phyloP scores from a whole-genome alignment of 2,888 invertebrate genomes.

The Zonitis immaculata region DNA sequence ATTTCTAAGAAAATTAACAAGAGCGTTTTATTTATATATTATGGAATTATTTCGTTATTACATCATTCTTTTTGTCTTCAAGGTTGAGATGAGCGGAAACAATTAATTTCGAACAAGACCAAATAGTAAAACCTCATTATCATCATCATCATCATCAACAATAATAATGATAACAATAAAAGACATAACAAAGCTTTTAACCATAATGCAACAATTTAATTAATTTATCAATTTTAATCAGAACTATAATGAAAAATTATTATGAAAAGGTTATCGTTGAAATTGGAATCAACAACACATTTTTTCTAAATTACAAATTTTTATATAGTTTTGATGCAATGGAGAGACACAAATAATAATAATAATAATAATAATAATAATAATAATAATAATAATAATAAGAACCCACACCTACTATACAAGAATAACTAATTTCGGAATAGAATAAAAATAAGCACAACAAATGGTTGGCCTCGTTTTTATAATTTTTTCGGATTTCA shows the following conservation, averaged over 20 bases:
- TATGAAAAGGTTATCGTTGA: no score
- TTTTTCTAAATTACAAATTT: no score
- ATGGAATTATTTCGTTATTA: conserved; percentile 12
- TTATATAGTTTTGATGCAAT: no score
- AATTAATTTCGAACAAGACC: conserved; percentile 15
- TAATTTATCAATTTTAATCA: not conserved
- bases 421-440: not conserved
- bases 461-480: not conserved
- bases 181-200: not conserved
- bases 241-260: no score
- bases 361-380: not conserved
- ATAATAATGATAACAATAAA: not conserved
- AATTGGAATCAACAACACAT: no score
- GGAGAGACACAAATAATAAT: no score
- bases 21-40: not conserved
- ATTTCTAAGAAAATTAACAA: not conserved
- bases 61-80: conserved; percentile 12
- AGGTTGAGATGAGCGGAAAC: conserved; percentile 17
- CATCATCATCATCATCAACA: not conserved
- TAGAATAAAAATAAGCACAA: not conserved
- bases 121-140: not conserved
- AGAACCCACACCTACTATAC: not conserved
- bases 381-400: not conserved
- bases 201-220: not conserved
- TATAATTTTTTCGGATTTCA: not conserved